A percentile compares a stretch with the other conserved stretches of the same genome.
phyloP scores from a whole-genome alignment of 2,888 invertebrate genomes.

The Neuroscelio doddi region DNA sequence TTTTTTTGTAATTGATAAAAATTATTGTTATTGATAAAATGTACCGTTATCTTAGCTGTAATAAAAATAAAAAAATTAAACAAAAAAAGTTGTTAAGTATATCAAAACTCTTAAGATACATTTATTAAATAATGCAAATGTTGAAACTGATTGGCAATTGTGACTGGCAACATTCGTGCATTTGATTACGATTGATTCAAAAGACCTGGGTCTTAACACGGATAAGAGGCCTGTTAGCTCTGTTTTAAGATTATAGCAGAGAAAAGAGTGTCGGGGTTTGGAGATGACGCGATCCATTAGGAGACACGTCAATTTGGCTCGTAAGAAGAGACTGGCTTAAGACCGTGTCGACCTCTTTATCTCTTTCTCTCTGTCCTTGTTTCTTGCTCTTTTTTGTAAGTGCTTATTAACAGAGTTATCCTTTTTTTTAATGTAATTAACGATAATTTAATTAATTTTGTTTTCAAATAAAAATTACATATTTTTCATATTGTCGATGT shows the following conservation, averaged over 20 bases:
- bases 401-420: slow-evolving; percentile 52
- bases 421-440: slow-evolving; percentile 15
- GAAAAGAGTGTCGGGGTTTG: slow-evolving; percentile 51
- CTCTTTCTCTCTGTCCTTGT: slow-evolving; percentile 38
- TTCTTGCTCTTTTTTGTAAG: slow-evolving; percentile 24
- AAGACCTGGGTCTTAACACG: slow-evolving; percentile 35
- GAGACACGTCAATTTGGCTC: slow-evolving; percentile 70
- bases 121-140: slow-evolving; percentile 21
- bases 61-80: no score
- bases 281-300: slow-evolving; percentile 70
- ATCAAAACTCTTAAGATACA: no score
- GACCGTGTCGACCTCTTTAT: slow-evolving; percentile 54
- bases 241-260: slow-evolving; percentile 57
- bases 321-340: slow-evolving; percentile 68
- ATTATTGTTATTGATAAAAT: neutral
- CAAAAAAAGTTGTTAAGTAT: no score
- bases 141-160: no score
- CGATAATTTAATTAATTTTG: slow-evolving; percentile 15
- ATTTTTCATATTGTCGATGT: no score
- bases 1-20: no score
- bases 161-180: slow-evolving; percentile 29
- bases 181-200: slow-evolving; percentile 53
- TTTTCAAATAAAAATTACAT: no score
- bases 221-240: slow-evolving; percentile 57
- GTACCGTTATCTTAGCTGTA: neutral